These are phyloP conservation scores for Clangula hyemalis DNA, from an alignment of 2,797 vertebrate genomes.

Conservation along the genomic window DNA sequence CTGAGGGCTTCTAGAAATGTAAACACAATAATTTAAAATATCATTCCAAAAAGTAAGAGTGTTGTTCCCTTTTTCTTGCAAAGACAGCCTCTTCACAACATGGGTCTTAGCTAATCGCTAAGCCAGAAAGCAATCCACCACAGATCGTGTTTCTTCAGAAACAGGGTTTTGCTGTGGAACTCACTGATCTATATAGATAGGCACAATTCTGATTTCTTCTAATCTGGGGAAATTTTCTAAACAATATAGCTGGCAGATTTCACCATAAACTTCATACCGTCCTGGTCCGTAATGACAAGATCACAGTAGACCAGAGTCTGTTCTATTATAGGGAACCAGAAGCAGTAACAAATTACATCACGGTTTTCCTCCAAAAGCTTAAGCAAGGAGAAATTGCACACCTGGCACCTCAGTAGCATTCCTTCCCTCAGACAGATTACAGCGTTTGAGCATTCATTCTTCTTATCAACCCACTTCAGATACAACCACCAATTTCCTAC, in stretches of 20 bases:
- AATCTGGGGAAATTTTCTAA: background rate
- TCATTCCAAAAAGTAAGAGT: background rate
- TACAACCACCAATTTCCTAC: background rate
- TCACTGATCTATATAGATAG: rapidly evolving
- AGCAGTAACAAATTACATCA: background rate
- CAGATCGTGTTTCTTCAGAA: background rate
- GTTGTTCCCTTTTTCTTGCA: background rate
- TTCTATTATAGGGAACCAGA: background rate
- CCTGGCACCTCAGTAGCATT: background rate
- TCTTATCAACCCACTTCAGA: background rate
- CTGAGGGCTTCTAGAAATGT: background rate
- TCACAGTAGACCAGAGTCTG: background rate
- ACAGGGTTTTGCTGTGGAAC: background rate
- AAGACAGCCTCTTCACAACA: background rate
- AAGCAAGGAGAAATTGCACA: background rate
- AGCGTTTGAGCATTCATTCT: background rate
- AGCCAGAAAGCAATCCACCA: background rate
- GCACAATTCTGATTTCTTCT: background rate
- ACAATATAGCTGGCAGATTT: background rate
- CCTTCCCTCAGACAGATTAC: background rate
- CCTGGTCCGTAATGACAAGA: background rate
- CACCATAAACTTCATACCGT: background rate
- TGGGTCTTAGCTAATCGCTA: background rate
- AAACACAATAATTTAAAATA: background rate
- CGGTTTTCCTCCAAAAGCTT: background rate